These are phyloP conservation scores for Trichosurus vulpecula DNA, from an alignment of 2,797 vertebrate genomes.

Conservation along the genomic window DNA sequence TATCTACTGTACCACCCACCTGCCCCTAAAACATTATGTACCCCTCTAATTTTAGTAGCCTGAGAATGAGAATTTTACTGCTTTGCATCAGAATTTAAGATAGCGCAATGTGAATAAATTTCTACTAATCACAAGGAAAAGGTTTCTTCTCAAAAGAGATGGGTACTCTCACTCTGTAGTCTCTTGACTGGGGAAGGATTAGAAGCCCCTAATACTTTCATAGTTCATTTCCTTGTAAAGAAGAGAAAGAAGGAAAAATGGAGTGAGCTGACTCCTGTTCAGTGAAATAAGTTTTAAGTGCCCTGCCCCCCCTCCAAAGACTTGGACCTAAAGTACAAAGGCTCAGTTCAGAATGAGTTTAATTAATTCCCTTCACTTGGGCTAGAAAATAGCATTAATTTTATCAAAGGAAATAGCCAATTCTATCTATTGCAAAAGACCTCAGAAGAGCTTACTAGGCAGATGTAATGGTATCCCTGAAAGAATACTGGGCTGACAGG, in stretches of 20 bases:
- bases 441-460: not conserved
- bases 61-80: not conserved
- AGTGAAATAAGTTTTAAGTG: not conserved
- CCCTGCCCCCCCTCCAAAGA: not conserved
- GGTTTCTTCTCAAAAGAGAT: not conserved
- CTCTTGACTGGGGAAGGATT: not conserved
- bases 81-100: not conserved
- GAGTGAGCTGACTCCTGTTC: not conserved
- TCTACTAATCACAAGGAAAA: constrained; percentile 5
- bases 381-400: not conserved
- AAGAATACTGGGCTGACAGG: not conserved
- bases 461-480: not conserved
- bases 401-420: not conserved
- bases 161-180: not conserved
- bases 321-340: not conserved
- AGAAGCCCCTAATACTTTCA: not conserved
- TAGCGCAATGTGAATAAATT: not conserved
- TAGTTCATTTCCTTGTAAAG: not conserved
- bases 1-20: not conserved
- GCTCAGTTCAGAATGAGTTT: not conserved
- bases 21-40: too few relatives aligned
- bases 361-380: not conserved
- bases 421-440: not conserved
- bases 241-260: constrained; percentile 16
- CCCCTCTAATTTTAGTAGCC: too few relatives aligned